phyloP scores from a whole-genome alignment of 2,888 invertebrate genomes.

The Chydorus sphaericus region DNA sequence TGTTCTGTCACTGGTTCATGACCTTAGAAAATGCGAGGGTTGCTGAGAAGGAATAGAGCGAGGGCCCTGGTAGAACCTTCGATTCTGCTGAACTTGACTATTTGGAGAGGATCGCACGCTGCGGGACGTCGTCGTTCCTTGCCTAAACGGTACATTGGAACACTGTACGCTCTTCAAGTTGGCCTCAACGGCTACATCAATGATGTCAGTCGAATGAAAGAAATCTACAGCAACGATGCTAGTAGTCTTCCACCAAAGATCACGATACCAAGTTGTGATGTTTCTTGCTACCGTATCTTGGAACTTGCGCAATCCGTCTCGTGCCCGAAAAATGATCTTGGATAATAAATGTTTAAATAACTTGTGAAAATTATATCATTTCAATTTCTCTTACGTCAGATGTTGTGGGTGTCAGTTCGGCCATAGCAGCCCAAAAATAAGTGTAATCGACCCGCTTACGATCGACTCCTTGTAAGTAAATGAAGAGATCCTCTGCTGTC shows the following conservation, averaged over 20 bases:
- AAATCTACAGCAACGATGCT: slow-evolving; percentile 38
- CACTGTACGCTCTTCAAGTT: slow-evolving; percentile 18
- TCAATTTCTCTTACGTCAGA: too few relatives aligned
- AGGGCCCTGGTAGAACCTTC: slow-evolving; percentile 2
- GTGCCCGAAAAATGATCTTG: slow-evolving; percentile 30
- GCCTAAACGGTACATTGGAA: background rate
- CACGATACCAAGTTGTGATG: slow-evolving; percentile 31
- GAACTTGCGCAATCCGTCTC: slow-evolving; percentile 32
- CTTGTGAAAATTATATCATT: too few relatives aligned
- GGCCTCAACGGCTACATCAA: slow-evolving; percentile 31
- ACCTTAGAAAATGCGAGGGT: too few relatives aligned
- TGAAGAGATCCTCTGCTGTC: slow-evolving; percentile 24
- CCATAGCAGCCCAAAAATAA: slow-evolving; percentile 34
- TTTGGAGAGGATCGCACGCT: background rate
- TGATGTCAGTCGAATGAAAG: slow-evolving; percentile 35
- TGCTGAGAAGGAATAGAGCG: too few relatives aligned
- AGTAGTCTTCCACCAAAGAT: slow-evolving; percentile 30
- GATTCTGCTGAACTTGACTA: background rate
- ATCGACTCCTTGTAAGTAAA: slow-evolving; percentile 21
- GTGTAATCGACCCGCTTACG: slow-evolving; percentile 5
- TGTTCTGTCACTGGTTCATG: too few relatives aligned
- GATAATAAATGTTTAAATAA: too few relatives aligned
- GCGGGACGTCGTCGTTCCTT: background rate
- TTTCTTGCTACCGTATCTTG: slow-evolving; percentile 33
- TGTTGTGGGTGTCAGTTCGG: slow-evolving; percentile 36